These are phyloP conservation scores for Apostichopus leukothele DNA, from an alignment of 53 echinoderm and acorn worm genomes.

Conservation along the genomic window DNA sequence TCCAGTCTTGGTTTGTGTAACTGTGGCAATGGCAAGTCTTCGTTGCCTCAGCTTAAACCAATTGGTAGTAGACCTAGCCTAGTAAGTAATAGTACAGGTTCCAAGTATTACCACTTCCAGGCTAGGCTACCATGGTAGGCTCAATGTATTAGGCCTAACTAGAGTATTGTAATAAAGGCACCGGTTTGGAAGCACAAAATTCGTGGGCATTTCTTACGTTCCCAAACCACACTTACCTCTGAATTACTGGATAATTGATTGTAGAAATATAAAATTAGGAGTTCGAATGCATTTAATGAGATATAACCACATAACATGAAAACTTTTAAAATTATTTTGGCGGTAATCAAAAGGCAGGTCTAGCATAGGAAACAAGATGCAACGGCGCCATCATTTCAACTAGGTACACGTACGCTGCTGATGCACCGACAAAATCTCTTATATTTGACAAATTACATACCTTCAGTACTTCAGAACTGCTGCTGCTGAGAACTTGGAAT, in stretches of 20 bases:
- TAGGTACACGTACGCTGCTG: neutral
- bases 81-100: no score
- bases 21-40: no score
- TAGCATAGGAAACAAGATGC: slow-evolving; percentile 26
- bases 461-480: neutral
- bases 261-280: neutral
- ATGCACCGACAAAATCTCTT: neutral
- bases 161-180: neutral
- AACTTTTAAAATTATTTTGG: slow-evolving; percentile 35
- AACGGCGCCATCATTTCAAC: slow-evolving; percentile 44
- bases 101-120: no score
- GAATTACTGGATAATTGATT: neutral
- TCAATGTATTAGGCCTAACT: no score
- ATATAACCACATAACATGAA: neutral
- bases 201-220: neutral
- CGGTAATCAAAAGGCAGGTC: slow-evolving; percentile 8
- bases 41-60: no score
- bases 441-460: neutral
- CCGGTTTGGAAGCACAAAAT: neutral
- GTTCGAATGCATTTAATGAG: neutral
- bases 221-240: neutral
- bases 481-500: neutral
- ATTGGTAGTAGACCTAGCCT: no score
- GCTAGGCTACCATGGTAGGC: no score
- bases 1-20: no score